These are phyloP conservation scores for Pachliopta kotzebuea DNA, from an alignment of 2,888 invertebrate species.

Conservation along the genomic window DNA sequence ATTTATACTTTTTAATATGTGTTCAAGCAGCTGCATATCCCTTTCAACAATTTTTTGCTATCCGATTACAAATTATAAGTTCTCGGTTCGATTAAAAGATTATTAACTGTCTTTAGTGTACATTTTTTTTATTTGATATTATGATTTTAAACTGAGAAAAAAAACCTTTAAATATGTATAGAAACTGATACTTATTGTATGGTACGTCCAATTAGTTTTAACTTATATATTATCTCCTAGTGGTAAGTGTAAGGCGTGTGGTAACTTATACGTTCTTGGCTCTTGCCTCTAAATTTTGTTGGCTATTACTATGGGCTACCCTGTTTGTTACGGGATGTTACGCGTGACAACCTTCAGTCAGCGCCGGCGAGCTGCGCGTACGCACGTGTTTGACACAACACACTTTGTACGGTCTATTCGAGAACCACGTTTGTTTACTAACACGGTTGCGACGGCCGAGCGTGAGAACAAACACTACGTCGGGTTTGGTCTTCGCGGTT, in stretches of 20 bases:
- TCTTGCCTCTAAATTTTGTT: conserved; percentile 26
- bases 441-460: conserved; percentile 47
- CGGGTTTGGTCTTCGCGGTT: conserved; percentile 34
- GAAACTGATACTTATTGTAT: neutral
- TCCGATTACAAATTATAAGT: conserved; percentile 27
- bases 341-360: conserved; percentile 73
- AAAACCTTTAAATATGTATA: neutral
- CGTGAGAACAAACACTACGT: conserved; percentile 42
- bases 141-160: neutral
- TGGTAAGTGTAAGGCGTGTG: neutral
- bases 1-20: conserved; percentile 23
- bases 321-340: conserved; percentile 61
- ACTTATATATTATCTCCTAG: neutral
- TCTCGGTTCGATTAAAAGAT: conserved; percentile 21
- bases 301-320: conserved; percentile 39
- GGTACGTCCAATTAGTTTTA: neutral
- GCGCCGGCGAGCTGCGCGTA: conserved; percentile 67
- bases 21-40: conserved; percentile 13
- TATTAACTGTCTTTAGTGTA: neutral
- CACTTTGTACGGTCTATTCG: conserved; percentile 39
- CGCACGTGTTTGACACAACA: conserved; percentile 62
- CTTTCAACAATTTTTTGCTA: conserved; percentile 28
- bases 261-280: neutral
- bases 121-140: conserved; percentile 3
- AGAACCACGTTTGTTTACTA: conserved; percentile 60